phyloP scores from a whole-genome alignment of 2,888 invertebrate genomes.

The Leucozona laternaria region DNA sequence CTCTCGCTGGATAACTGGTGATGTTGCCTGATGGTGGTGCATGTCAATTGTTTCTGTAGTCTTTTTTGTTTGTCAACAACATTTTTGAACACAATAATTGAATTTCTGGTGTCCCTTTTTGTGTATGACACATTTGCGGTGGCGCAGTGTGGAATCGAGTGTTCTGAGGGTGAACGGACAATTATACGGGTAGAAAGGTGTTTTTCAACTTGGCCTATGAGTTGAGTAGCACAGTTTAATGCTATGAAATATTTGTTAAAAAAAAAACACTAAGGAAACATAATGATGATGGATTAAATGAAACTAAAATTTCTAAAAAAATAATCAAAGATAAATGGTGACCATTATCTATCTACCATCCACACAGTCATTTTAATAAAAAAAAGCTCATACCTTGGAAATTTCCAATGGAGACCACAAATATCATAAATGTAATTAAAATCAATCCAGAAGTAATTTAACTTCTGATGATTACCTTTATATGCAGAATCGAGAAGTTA shows the following conservation, averaged over 20 bases:
- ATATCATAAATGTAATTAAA: too few relatives aligned
- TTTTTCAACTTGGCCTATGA: neutral
- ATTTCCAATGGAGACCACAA: too few relatives aligned
- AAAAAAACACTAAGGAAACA: neutral
- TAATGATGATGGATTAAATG: neutral
- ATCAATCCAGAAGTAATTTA: too few relatives aligned
- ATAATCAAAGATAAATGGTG: too few relatives aligned
- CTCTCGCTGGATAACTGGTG: too few relatives aligned
- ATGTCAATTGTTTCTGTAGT: conserved; percentile 15
- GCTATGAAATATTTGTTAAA: neutral
- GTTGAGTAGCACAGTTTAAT: neutral
- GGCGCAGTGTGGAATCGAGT: neutral
- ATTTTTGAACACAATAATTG: conserved; percentile 20
- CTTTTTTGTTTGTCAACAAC: conserved; percentile 27
- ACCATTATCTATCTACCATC: too few relatives aligned
- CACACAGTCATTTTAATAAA: too few relatives aligned
- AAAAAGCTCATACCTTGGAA: too few relatives aligned
- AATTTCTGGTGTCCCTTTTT: conserved; percentile 12
- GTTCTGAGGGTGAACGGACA: conserved; percentile 10
- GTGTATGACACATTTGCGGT: conserved; percentile 17
- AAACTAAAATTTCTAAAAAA: neutral
- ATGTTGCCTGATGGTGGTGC: neutral
- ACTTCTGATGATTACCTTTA: too few relatives aligned
- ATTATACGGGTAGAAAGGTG: conserved; percentile 31
- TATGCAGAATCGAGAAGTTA: too few relatives aligned